A percentile compares a stretch with the other conserved stretches of the same genome.
Conservation (phyloP, 2,888 invertebrate species). For the Gryllus longicercus region DNA sequence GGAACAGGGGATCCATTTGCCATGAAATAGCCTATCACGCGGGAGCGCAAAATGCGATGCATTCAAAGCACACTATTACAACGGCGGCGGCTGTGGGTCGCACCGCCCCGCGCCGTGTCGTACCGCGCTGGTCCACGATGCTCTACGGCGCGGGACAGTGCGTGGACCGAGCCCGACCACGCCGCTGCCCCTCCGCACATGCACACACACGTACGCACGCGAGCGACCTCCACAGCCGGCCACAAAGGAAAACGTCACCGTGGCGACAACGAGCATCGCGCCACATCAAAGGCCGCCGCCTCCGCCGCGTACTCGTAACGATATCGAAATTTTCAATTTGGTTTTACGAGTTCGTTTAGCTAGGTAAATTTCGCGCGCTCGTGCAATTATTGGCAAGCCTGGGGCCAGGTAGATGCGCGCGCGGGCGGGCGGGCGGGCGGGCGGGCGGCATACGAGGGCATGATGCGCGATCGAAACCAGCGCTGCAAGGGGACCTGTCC, state of each 20-base stretch:
- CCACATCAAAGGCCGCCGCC: background rate
- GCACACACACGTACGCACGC: too few relatives aligned
- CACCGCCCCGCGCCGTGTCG: background rate
- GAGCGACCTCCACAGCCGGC: too few relatives aligned
- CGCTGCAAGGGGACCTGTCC: too few relatives aligned
- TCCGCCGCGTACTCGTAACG: background rate
- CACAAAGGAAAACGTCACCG: too few relatives aligned
- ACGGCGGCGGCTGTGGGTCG: background rate
- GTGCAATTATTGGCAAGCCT: background rate
- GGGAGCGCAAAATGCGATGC: background rate
- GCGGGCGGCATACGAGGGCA: too few relatives aligned
- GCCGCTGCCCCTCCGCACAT: too few relatives aligned
- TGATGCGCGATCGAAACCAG: too few relatives aligned
- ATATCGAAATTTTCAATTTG: constrained; percentile 1
- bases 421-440: too few relatives aligned
- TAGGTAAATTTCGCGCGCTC: background rate
- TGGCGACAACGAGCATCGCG: too few relatives aligned
- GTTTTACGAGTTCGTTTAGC: background rate
- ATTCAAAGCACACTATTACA: constrained; percentile 11
- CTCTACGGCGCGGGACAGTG: background rate
- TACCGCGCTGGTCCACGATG: background rate
- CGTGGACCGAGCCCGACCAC: too few relatives aligned
- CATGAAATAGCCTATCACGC: constrained; percentile 3
- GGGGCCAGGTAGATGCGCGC: too few relatives aligned
- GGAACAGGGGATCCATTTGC: constrained; percentile 17